A percentile compares a stretch with the other conserved stretches of the same genome.
These are phyloP conservation scores for Brachyopa scutellaris DNA, from an alignment of 2,888 invertebrate species.

Conservation along the genomic window DNA sequence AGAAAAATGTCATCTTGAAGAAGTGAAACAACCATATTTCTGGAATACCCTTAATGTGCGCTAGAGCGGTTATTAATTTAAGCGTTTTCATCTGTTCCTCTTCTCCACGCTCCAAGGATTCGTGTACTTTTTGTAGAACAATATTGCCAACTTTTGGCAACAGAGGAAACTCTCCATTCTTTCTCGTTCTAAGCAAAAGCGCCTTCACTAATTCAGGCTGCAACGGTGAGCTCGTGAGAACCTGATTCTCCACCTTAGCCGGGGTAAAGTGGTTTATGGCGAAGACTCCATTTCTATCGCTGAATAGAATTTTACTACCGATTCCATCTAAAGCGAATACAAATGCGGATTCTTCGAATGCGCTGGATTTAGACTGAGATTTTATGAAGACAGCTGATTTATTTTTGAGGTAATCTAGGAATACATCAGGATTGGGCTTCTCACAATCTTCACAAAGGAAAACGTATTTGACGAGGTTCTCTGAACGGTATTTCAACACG, in stretches of 20 bases:
- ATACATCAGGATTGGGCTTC: conserved; percentile 2
- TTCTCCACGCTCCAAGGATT: conserved; percentile 45
- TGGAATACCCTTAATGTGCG: conserved; percentile 70
- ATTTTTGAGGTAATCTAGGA: not conserved
- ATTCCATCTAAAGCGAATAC: conserved; percentile 47
- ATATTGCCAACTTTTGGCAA: conserved; percentile 57
- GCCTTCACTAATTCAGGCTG: conserved; percentile 50
- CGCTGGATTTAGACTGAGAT: not conserved
- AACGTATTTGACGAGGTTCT: not conserved
- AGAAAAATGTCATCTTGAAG: conserved; percentile 80
- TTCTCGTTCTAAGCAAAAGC: conserved; percentile 27
- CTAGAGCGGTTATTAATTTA: conserved; percentile 68
- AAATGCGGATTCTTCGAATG: conserved; percentile 39
- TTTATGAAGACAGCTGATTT: conserved; percentile 29
- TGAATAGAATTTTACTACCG: conserved; percentile 31
- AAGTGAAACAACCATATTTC: conserved; percentile 79
- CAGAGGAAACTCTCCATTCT: conserved; percentile 36
- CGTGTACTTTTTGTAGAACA: conserved; percentile 44
- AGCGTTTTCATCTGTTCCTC: conserved; percentile 66
- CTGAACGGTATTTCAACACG: conserved; percentile 20
- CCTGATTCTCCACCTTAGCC: conserved; percentile 35
- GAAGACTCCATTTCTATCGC: conserved; percentile 37
- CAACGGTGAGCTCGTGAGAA: conserved; percentile 15
- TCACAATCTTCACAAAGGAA: conserved; percentile 57
- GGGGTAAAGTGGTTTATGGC: conserved; percentile 60